Evolutionary conservation across 2,888 invertebrate species (phyloP).

Genomic region (Embidobia sp.): DNA sequence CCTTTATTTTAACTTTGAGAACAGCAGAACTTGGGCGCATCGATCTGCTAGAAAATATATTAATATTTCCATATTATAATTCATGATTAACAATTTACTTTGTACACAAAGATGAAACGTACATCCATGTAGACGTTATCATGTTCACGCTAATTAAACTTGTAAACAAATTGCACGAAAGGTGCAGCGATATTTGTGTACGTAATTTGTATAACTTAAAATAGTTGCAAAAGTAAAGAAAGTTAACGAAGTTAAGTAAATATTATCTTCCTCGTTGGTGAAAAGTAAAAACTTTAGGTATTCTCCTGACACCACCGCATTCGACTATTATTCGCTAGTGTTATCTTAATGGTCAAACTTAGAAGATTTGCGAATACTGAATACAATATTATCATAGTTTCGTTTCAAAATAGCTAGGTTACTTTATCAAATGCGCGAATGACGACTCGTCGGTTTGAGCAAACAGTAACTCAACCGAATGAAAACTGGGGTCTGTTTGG

Average conservation of each 20-base stretch:
- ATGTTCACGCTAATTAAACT: slow-evolving; percentile 1
- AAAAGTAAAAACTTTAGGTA: slow-evolving; percentile 44
- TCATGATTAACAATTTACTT: too few species aligned
- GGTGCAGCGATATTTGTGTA: slow-evolving; percentile 13
- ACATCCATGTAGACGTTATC: background rate
- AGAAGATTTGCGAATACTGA: slow-evolving; percentile 34
- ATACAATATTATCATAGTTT: slow-evolving; percentile 28
- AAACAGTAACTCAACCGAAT: too few species aligned
- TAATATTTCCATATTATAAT: too few species aligned
- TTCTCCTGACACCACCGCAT: slow-evolving; percentile 26
- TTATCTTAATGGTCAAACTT: slow-evolving; percentile 54
- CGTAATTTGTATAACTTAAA: slow-evolving; percentile 22
- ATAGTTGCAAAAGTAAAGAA: slow-evolving; percentile 27
- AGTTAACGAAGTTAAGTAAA: slow-evolving; percentile 39
- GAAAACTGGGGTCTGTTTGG: too few species aligned
- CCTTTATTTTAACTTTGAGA: too few species aligned
- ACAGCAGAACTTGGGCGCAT: too few species aligned
- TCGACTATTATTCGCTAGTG: slow-evolving; percentile 38
- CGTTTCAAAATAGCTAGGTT: background rate
- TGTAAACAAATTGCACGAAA: slow-evolving; percentile 23
- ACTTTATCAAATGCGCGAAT: background rate
- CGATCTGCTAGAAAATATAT: too few species aligned
- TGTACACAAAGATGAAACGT: background rate
- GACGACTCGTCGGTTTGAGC: too few species aligned
- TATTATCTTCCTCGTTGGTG: slow-evolving; percentile 14